A percentile compares a stretch with the other conserved stretches of the same genome.
Conservation (phyloP, 2,888 invertebrate species). For the Camptogramma bilineatum region DNA sequence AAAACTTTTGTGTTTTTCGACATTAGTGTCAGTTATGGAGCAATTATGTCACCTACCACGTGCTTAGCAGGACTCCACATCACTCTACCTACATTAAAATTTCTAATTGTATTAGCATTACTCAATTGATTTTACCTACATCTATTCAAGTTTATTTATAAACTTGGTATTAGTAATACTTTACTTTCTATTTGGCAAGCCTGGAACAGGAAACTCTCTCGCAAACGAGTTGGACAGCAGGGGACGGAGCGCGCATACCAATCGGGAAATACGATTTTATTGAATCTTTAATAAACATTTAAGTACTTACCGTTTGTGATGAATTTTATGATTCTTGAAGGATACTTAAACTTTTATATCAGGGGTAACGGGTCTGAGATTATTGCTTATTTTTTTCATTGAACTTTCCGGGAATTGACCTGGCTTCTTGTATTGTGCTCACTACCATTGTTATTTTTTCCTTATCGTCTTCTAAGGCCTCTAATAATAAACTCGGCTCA, state of each 20-base stretch:
- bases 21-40: neutral
- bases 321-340: slow-evolving; percentile 28
- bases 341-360: slow-evolving; percentile 18
- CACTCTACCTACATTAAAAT: neutral
- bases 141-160: neutral
- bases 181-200: slow-evolving; percentile 55
- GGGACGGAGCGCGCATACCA: slow-evolving; percentile 65
- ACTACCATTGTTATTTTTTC: neutral
- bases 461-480: neutral
- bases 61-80: neutral
- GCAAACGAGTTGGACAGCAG: slow-evolving; percentile 54
- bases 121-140: neutral
- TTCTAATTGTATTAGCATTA: neutral
- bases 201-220: slow-evolving; percentile 76
- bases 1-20: neutral
- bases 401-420: neutral
- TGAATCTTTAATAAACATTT: slow-evolving; percentile 35
- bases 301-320: slow-evolving; percentile 45
- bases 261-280: slow-evolving; percentile 59
- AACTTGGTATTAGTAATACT: neutral
- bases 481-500: no score
- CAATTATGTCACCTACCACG: neutral
- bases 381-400: neutral
- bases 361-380: slow-evolving; percentile 10
- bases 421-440: neutral